Base-by-base conservation (phyloP, 37 sponge, comb jelly and placozoan species). In the Tethya wilhelma region DNA sequence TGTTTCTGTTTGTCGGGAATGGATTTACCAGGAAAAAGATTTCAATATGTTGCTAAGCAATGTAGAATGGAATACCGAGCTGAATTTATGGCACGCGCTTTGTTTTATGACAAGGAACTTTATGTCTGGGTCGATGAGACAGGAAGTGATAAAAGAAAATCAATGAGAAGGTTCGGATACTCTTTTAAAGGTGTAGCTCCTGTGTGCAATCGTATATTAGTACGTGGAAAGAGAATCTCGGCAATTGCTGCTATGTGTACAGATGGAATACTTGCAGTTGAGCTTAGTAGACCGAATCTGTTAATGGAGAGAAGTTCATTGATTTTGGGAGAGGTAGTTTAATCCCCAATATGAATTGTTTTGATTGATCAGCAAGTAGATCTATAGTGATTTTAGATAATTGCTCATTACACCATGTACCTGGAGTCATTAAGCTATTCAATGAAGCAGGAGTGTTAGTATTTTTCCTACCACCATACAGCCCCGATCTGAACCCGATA, bases 111-210 rank as follows among this genome's bases (percentile, higher is more conserved):
- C 12, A 4, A 33, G 3, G 71, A 69, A 36, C 9, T 1, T 26
- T 85, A 70, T 59, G 71, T 76, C 3, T 85, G 86, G 86, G 55
- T 85, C 39, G 86, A 85, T 78, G 86, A 85, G 40, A 77, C 79
- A 42, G 86, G 86, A 25, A 69, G 71, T 38, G 85, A 83, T 71
- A 22, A 23, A 44, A n/a, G 83, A 2, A 73, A 60, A n/a, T 29
- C 6, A n/a, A 42, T 72, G 56, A 23, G 74, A 2, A 73, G 44
- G 38, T 83, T 60, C 42, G 83, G 83, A 14, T 83, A 83, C 44
- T 42, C 67, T 4, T 12, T 83, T 5, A 17, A 38, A 26, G 80
- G 80, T 14, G 17, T 64, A 45, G 8, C 59, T 6, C 67, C 80
- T 56, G 28, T 32, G 20, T 64, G 38, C 26, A 36, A 44, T 53